Percentiles rank a stretch among this genome's conserved stretches.
phyloP scores from a whole-genome alignment of 2,113 vertebrate genomes.

The Pluvianellus socialis region DNA sequence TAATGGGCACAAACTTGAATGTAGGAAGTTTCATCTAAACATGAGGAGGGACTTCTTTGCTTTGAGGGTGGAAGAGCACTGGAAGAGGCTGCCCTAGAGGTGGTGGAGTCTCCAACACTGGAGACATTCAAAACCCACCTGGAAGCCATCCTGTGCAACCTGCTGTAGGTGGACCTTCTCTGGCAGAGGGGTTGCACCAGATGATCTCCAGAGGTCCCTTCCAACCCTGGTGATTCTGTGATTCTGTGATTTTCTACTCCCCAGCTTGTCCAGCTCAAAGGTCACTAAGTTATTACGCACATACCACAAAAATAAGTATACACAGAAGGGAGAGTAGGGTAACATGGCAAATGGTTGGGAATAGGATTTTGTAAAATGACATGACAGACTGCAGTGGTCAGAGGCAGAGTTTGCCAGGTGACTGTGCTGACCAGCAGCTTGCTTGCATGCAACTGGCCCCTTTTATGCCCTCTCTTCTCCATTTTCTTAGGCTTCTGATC shows the following conservation, averaged over 20 bases:
- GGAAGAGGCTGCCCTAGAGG: too few relatives aligned
- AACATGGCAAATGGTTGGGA: neutral
- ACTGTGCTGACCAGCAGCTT: neutral
- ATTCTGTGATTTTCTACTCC: neutral
- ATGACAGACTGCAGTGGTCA: neutral
- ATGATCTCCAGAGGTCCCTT: too few relatives aligned
- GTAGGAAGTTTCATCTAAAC: too few relatives aligned
- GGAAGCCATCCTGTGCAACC: too few relatives aligned
- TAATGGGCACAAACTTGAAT: too few relatives aligned
- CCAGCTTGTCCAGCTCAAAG: neutral
- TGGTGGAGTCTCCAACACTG: too few relatives aligned
- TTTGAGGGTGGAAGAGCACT: too few relatives aligned
- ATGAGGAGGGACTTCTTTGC: too few relatives aligned
- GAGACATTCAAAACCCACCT: too few relatives aligned
- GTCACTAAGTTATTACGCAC: neutral
- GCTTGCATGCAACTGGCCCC: neutral
- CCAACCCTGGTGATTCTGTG: too few relatives aligned
- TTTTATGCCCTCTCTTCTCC: neutral
- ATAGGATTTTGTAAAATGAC: neutral
- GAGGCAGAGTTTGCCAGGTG: neutral
- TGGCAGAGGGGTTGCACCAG: too few relatives aligned
- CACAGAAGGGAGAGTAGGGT: neutral
- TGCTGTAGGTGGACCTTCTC: too few relatives aligned
- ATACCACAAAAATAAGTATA: neutral
- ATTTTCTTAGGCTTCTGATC: neutral